These are phyloP conservation scores for Lepeophtheirus nordmannii DNA, from an alignment of 2,888 invertebrate genomes.

Conservation along the genomic window DNA sequence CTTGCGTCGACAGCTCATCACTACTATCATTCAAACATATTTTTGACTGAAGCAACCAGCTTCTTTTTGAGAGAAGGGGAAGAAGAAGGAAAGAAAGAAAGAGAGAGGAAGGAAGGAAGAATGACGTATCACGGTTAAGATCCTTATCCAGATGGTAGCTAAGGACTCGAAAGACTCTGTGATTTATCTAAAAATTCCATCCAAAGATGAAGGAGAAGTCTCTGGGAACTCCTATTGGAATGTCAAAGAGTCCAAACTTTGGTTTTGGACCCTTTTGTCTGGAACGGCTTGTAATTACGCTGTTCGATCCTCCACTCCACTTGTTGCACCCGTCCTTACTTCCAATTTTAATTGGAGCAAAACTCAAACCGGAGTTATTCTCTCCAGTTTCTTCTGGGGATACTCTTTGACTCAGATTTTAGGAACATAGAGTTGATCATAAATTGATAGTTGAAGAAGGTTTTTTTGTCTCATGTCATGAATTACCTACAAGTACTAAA, in stretches of 20 bases:
- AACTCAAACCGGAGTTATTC: constrained; percentile 50
- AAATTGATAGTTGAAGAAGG: too few species aligned
- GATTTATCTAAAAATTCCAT: constrained; percentile 19
- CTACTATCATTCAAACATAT: too few species aligned
- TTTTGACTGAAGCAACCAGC: too few species aligned
- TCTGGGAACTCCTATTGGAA: background rate
- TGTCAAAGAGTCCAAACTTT: background rate
- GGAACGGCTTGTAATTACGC: constrained; percentile 39
- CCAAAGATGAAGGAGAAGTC: constrained; percentile 2
- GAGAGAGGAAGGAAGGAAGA: too few species aligned
- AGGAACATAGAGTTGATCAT: background rate
- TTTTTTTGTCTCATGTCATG: too few species aligned
- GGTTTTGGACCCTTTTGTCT: background rate
- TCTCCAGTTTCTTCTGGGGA: constrained; percentile 58
- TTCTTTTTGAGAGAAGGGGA: too few species aligned
- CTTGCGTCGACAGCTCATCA: too few species aligned
- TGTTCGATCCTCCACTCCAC: constrained; percentile 49
- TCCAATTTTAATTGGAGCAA: constrained; percentile 51
- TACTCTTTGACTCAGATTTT: constrained; percentile 46
- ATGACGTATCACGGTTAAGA: too few species aligned
- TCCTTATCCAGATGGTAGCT: too few species aligned
- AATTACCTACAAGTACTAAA: too few species aligned
- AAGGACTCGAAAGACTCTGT: constrained; percentile 3
- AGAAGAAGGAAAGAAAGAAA: too few species aligned
- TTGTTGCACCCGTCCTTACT: constrained; percentile 46